Evolutionary conservation across 2,113 vertebrate species (phyloP).

Genomic region (Apodemus sylvaticus): DNA sequence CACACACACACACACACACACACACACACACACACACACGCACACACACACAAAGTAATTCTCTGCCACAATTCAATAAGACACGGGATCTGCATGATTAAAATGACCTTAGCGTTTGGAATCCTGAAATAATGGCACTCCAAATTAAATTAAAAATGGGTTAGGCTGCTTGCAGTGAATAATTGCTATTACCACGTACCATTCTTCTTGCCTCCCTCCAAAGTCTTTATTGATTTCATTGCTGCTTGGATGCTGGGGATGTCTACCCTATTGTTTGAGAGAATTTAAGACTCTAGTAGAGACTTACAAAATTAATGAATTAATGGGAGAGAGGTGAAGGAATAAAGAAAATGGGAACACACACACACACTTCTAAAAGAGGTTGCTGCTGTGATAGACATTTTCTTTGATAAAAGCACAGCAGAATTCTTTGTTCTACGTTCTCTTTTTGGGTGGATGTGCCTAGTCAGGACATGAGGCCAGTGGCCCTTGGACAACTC

Average conservation of each 20-base stretch:
- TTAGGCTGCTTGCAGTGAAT: conserved; percentile 73
- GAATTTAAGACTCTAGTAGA: conserved; percentile 64
- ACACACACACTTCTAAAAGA: not conserved
- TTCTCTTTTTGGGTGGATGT: conserved; percentile 39
- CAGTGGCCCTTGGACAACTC: conserved; percentile 27
- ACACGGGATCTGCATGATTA: conserved; percentile 78
- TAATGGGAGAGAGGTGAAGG: conserved; percentile 42
- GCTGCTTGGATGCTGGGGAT: conserved; percentile 72
- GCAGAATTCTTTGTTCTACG: conserved; percentile 27
- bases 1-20: not conserved
- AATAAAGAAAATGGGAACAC: conserved; percentile 60
- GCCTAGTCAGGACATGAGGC: conserved; percentile 60
- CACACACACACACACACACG: not conserved
- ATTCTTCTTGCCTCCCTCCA: conserved; percentile 58
- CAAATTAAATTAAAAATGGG: conserved; percentile 81
- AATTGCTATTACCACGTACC: conserved; percentile 77
- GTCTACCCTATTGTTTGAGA: conserved; percentile 64
- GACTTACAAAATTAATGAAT: conserved; percentile 71
- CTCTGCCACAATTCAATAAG: conserved; percentile 78
- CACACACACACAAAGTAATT: conserved; percentile 79
- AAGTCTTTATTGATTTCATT: conserved; percentile 73
- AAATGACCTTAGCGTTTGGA: conserved; percentile 79
- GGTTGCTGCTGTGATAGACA: conserved; percentile 39
- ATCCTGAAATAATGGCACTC: conserved; percentile 76
- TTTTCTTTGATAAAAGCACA: conserved; percentile 46